These are phyloP conservation scores for Ochropleura leucogaster DNA, from an alignment of 2,888 invertebrate genomes.

Conservation along the genomic window DNA sequence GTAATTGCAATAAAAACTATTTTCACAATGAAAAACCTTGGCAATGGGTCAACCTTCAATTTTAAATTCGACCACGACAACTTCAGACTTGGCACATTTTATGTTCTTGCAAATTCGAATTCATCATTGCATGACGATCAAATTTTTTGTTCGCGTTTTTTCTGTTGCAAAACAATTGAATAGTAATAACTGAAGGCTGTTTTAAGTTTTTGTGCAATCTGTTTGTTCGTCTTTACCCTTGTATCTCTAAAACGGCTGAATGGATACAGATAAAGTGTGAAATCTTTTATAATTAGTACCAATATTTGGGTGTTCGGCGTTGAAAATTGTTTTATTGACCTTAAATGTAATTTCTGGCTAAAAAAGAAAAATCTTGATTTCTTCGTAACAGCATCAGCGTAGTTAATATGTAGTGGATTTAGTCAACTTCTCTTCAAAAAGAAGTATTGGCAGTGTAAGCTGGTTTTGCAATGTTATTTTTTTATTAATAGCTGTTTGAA, in stretches of 20 bases:
- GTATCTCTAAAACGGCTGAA: slow-evolving; percentile 53
- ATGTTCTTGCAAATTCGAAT: slow-evolving; percentile 21
- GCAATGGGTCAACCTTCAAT: slow-evolving; percentile 54
- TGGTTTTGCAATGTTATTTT: neutral
- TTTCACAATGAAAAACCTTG: slow-evolving; percentile 36
- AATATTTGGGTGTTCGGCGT: slow-evolving; percentile 4
- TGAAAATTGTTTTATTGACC: slow-evolving; percentile 21
- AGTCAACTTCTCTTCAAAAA: neutral
- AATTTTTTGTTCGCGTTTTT: slow-evolving; percentile 25
- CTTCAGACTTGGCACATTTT: slow-evolving; percentile 48
- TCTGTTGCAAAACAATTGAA: slow-evolving; percentile 3
- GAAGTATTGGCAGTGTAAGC: neutral
- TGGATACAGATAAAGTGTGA: slow-evolving; percentile 40
- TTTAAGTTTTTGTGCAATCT: slow-evolving; percentile 41
- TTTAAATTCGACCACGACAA: slow-evolving; percentile 35
- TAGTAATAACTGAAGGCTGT: slow-evolving; percentile 42
- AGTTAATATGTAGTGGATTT: neutral
- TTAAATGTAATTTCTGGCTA: neutral
- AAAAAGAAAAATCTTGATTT: neutral
- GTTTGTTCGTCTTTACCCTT: slow-evolving; percentile 55
- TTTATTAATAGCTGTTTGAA: neutral
- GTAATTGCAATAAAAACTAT: neutral
- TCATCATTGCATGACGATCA: slow-evolving; percentile 37
- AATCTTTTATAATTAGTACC: slow-evolving; percentile 29
- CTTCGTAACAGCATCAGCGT: neutral